Evolutionary conservation across 1,140 invertebrate species (phyloP).

Genomic region (Drosophila ohnishii): DNA sequence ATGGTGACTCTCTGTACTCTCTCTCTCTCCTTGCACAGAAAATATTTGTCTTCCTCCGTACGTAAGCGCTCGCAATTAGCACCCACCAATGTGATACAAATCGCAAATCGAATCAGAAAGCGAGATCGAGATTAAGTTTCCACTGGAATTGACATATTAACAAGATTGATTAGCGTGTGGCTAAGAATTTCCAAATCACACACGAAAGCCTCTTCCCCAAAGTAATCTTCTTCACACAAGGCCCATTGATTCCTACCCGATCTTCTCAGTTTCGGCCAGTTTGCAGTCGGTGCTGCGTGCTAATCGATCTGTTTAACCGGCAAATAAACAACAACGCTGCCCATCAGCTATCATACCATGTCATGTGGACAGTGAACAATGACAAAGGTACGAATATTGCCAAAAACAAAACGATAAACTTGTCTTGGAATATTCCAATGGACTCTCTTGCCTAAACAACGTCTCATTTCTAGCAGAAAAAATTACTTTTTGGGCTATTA

Average conservation of each 20-base stretch:
- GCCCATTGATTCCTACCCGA: constrained; percentile 39
- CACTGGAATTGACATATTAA: constrained; percentile 72
- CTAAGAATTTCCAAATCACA: constrained; percentile 53
- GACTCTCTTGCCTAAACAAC: constrained; percentile 3
- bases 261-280: constrained; percentile 29
- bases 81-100: constrained; percentile 43
- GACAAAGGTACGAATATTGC: constrained; percentile 21
- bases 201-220: constrained; percentile 3
- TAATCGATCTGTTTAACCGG: constrained; percentile 57
- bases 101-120: constrained; percentile 47
- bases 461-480: constrained; percentile 19
- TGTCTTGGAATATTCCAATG: constrained; percentile 42
- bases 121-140: constrained; percentile 63
- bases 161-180: constrained; percentile 66
- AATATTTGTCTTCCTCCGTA: constrained; percentile 16
- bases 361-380: constrained; percentile 30
- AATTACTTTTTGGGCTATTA: constrained; percentile 33
- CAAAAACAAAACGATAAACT: constrained; percentile 20
- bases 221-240: constrained; percentile 19
- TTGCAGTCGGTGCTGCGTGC: constrained; percentile 44
- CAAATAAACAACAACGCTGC: constrained; percentile 36
- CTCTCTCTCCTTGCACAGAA: not conserved
- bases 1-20: not conserved
- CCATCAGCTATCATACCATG: constrained; percentile 26
- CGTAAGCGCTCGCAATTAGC: constrained; percentile 56